Base-by-base conservation (phyloP, 2,888 invertebrate genomes). In the Chymomyza procnemis region DNA sequence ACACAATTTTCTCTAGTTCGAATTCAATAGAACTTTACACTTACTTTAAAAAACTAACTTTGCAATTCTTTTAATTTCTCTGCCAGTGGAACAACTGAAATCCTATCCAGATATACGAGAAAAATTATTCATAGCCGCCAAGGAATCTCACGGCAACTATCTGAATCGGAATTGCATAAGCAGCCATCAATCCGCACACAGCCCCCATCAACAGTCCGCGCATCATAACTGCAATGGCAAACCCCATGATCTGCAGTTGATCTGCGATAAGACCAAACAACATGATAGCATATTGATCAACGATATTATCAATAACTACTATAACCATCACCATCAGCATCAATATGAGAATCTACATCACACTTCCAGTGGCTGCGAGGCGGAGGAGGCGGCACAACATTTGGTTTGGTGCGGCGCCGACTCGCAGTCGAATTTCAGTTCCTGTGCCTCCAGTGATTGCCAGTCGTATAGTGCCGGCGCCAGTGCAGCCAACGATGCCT, bases 51-150 rank as follows among this genome's bases (percentile, higher is more conserved):
- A n/a, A n/a, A 41, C 34, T 41, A 56, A 26, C 30, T 3, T 6
- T 22, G 22, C 2, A n/a, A 4, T 16, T 16, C 1, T 30, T 22
- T 52, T 6, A 14, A 46, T 46, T 4, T 46, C 8, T 22, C 59
- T 75, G 62, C 1, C 90, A 95, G 95, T 95, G 93, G 95, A 95
- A 90, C 94, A 95, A 92, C 92, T 95, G 61, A 95, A 95, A 90
- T 94, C 94, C 61, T 92, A 93, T 78, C 92, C 93, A 65, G 95
- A 95, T 87, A 92, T 93, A 79, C 92, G 93, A 77, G 94, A 94
- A 80, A 93, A 94, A 88, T 93, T 95, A 66, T 93, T 95, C 58
- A 91, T 92, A 59, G 94, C 95, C 34, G 94, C 95, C 66, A 92
- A 92, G 87, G 93, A 93, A 82, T 92, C 93, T 58, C 92, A 93